Evolutionary conservation across 1,140 invertebrate species (phyloP).

Genomic region (Berghia stephanieae): DNA sequence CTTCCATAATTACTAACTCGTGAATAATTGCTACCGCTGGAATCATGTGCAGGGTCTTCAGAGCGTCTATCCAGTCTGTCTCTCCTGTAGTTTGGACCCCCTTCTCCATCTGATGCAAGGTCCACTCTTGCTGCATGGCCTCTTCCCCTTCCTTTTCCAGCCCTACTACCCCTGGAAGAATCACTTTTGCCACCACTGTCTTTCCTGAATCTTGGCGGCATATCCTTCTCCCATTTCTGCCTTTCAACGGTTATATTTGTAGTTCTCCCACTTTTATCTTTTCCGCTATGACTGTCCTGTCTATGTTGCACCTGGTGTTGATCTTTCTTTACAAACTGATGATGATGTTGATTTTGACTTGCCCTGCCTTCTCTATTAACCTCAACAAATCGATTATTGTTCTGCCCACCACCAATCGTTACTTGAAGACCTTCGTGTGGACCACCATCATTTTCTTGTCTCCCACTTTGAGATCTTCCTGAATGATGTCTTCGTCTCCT

Average conservation of each 20-base stretch:
- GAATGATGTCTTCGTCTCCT: conserved; percentile 13
- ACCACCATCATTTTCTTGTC: background rate
- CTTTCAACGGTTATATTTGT: background rate
- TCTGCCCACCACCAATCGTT: background rate
- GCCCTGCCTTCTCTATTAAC: background rate
- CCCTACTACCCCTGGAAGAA: no score
- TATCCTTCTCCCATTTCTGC: conserved; percentile 16
- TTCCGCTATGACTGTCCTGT: no score
- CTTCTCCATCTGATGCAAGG: background rate
- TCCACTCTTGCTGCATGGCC: background rate
- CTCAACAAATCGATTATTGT: conserved; percentile 15
- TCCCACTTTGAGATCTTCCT: conserved; percentile 9
- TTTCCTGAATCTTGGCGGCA: conserved; percentile 2
- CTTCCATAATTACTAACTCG: no score
- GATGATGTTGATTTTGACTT: no score
- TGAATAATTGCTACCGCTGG: no score
- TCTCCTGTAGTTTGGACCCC: background rate
- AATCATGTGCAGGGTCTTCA: background rate
- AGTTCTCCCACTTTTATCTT: background rate
- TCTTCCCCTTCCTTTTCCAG: background rate
- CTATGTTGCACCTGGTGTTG: no score
- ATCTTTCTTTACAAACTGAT: no score
- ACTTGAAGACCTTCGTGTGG: background rate
- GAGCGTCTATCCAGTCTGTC: no score
- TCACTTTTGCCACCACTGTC: conserved; percentile 10